Evolutionary conservation across 2,797 vertebrate species (phyloP), one percentile per base, ranked within the genome.

Genomic region (Vireo griseus): DNA sequence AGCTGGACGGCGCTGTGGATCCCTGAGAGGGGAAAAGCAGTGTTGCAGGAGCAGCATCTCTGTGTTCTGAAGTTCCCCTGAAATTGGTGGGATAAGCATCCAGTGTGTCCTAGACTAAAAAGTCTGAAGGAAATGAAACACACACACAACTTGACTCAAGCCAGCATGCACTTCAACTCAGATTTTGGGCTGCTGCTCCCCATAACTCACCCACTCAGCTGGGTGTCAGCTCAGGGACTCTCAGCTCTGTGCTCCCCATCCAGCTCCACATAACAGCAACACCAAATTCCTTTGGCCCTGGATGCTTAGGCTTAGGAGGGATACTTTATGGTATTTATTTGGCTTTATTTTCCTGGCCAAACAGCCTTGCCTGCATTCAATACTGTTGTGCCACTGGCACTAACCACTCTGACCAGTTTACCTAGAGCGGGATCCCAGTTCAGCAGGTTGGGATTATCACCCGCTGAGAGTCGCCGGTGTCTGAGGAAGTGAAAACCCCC

Each of bases 401-500:
- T 39, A 58, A 86, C 79, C 78, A 33, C 87, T 75, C 29, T 65
- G 55, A 69, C 92, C 94, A 78, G 76, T 96, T 91, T 91, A 81
- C 85, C 14, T 51, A 28, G 78, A 92, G 54, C 26, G 1, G 86
- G 73, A 84, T 94, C 89, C 88, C 94, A 95, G 83, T 87, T 91
- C 92, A 94, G 50, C 62, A 93, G 72, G 80, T 80, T 79, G n/a
- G 92, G 94, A 88, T 78, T 69, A 90, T 93, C 82, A 73, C 84
- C 73, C 73, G 19, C 88, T 79, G 86, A 92, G 76, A 94, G 52
- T 20, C 50, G 52, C 78, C 55, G 59, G 31, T 86, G 83, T 95
- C 82, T 85, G 85, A 93, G 71, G 96, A 97, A 92, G 76, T 90
- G 91, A 95, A 92, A 96, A 74, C 44, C 48, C 84, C 82, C 20